phyloP scores from a whole-genome alignment of 2,888 invertebrate genomes.

The Aleiodes leptofemur region DNA sequence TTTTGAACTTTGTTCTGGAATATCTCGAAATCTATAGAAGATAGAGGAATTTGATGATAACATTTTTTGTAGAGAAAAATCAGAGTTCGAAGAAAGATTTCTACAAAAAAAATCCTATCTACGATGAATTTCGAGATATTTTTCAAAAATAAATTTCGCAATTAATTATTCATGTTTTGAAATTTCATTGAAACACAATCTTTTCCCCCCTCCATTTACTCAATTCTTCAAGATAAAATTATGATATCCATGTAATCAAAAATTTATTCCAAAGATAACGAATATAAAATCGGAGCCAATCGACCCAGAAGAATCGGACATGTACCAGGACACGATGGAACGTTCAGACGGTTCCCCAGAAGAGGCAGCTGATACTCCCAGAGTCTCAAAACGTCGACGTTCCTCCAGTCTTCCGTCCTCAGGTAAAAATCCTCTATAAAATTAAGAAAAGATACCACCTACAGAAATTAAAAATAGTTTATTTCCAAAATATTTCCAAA shows the following conservation, averaged over 20 bases:
- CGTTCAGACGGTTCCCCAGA: slow-evolving; percentile 57
- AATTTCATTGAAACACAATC: background rate
- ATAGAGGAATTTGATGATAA: too few relatives aligned
- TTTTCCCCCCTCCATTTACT: background rate
- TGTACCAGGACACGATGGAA: slow-evolving; percentile 53
- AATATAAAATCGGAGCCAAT: slow-evolving; percentile 79
- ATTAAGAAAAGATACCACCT: too few relatives aligned
- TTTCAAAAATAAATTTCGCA: too few relatives aligned
- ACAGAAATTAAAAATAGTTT: slow-evolving; percentile 51
- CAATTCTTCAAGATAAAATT: background rate
- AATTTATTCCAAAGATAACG: slow-evolving; percentile 70
- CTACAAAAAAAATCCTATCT: too few relatives aligned
- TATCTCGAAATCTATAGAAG: too few relatives aligned
- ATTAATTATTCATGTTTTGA: too few relatives aligned
- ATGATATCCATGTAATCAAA: background rate
- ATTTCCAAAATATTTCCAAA: too few relatives aligned
- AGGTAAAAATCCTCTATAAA: background rate
- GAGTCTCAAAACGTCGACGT: slow-evolving; percentile 54
- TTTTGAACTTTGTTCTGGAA: too few relatives aligned
- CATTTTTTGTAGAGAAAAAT: too few relatives aligned
- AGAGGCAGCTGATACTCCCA: slow-evolving; percentile 74
- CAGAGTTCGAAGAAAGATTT: too few relatives aligned
- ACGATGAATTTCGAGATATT: too few relatives aligned
- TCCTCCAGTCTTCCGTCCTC: slow-evolving; percentile 10
- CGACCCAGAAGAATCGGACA: slow-evolving; percentile 70